Evolutionary conservation across 1,140 invertebrate species (phyloP).

Genomic region (Zophobas atratus): DNA sequence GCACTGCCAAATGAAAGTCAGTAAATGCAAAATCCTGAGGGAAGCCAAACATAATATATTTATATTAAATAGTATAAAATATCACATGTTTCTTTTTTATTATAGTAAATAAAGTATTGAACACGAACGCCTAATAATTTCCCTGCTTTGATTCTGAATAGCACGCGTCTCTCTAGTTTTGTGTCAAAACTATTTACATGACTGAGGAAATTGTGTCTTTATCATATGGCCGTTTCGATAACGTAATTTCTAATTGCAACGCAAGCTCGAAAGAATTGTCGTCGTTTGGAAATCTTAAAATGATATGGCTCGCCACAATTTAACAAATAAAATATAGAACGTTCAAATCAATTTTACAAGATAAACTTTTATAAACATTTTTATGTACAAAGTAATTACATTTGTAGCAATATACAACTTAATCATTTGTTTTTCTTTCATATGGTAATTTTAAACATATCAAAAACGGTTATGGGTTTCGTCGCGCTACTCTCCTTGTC

Average conservation of each 20-base stretch:
- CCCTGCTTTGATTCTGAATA: slow-evolving; percentile 40
- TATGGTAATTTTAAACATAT: slow-evolving; percentile 45
- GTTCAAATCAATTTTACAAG: slow-evolving; percentile 55
- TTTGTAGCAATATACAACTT: slow-evolving; percentile 60
- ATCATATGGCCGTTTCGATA: slow-evolving; percentile 36
- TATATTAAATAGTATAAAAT: slow-evolving; percentile 68
- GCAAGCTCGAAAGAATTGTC: background rate
- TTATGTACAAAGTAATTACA: slow-evolving; percentile 65
- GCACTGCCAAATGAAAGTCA: slow-evolving; percentile 37
- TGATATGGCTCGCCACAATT: slow-evolving; percentile 47
- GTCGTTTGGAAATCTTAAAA: slow-evolving; percentile 19
- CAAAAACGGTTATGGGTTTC: slow-evolving; percentile 11
- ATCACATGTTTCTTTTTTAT: slow-evolving; percentile 67
- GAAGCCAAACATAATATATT: slow-evolving; percentile 63
- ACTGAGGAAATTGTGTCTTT: slow-evolving; percentile 41
- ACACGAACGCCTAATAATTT: slow-evolving; percentile 57
- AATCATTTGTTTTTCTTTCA: slow-evolving; percentile 47
- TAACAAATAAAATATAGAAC: slow-evolving; percentile 48
- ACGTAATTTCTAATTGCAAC: slow-evolving; percentile 25
- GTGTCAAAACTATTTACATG: slow-evolving; percentile 44
- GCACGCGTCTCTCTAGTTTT: slow-evolving; percentile 39
- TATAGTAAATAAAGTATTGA: slow-evolving; percentile 65
- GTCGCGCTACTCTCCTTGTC: background rate
- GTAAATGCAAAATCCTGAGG: slow-evolving; percentile 64
- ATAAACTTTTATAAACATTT: slow-evolving; percentile 61